Conservation (phyloP, 1,140 invertebrate genomes). For the Scaptomyza hsui region DNA sequence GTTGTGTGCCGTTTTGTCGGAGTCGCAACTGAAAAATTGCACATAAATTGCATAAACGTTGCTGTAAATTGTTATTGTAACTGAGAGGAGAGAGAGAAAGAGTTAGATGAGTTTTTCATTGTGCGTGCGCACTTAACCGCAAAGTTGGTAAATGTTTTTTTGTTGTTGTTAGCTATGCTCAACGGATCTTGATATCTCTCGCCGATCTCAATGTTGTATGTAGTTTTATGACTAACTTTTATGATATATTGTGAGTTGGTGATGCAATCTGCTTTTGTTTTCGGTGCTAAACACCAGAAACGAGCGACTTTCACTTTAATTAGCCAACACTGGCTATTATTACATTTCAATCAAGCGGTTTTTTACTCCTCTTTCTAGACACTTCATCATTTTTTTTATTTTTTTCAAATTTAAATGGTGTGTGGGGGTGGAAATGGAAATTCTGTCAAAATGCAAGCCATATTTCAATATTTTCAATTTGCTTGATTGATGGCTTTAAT, state of each 20-base stretch:
- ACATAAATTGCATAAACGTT: conserved; percentile 74
- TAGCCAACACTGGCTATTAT: conserved; percentile 44
- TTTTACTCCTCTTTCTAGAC: conserved; percentile 34
- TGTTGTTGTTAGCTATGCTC: conserved; percentile 1
- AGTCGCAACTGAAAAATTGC: conserved; percentile 74
- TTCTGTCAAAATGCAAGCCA: conserved; percentile 22
- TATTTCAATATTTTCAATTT: conserved; percentile 43
- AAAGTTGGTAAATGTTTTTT: conserved; percentile 60
- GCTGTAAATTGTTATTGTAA: conserved; percentile 54
- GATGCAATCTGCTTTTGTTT: conserved; percentile 1
- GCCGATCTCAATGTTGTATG: not conserved
- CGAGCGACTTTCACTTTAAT: conserved; percentile 73
- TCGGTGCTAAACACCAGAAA: too few relatives aligned
- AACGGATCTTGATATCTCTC: conserved; percentile 27
- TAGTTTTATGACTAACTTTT: conserved; percentile 37
- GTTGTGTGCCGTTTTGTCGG: conserved; percentile 33
- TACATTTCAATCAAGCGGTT: conserved; percentile 32
- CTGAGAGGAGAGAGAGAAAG: not conserved
- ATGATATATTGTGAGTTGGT: conserved; percentile 24
- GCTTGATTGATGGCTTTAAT: conserved; percentile 46
- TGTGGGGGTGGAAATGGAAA: not conserved
- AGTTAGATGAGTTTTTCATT: conserved; percentile 42
- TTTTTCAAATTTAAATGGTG: too few relatives aligned
- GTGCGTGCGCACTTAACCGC: conserved; percentile 74
- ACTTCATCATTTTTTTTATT: conserved; percentile 13